Conservation (phyloP, 1,140 invertebrate genomes). For the Cepaea nemoralis region DNA sequence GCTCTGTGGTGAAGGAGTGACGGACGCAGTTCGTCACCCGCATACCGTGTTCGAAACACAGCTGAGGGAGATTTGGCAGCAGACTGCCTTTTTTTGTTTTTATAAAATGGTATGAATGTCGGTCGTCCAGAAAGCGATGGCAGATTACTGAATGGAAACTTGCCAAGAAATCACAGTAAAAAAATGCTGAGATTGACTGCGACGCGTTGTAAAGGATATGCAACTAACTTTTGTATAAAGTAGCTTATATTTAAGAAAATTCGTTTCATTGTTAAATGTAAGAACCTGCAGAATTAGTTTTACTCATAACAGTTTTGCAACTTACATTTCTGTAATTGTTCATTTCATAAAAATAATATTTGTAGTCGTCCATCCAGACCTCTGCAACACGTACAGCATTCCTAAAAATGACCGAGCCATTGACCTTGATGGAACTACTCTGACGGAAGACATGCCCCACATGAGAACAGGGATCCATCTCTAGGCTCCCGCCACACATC, state of each 20-base stretch:
- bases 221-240: background rate
- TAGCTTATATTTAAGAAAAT: background rate
- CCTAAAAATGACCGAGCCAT: slow-evolving; percentile 75
- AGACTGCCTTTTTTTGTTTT: too few species aligned
- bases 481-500: slow-evolving; percentile 89
- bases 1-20: too few species aligned
- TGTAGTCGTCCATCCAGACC: slow-evolving; percentile 91
- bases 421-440: slow-evolving; percentile 60
- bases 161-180: too few species aligned
- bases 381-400: slow-evolving; percentile 72
- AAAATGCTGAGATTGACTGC: too few species aligned
- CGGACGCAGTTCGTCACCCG: background rate
- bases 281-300: slow-evolving; percentile 75
- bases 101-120: too few species aligned
- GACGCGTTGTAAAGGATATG: too few species aligned
- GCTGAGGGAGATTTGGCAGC: too few species aligned
- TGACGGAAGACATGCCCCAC: slow-evolving; percentile 95
- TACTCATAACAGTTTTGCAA: background rate
- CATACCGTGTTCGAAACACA: too few species aligned
- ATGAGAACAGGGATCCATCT: slow-evolving; percentile 58
- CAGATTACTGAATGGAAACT: too few species aligned
- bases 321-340: slow-evolving; percentile 21
- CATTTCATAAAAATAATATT: slow-evolving; percentile 70
- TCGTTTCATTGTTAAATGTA: background rate
- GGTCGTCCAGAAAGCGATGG: too few species aligned